A percentile compares a stretch with the other conserved stretches of the same genome.
These are phyloP conservation scores for Pelobates fuscus DNA, from an alignment of 2,113 vertebrate genomes.

Conservation along the genomic window DNA sequence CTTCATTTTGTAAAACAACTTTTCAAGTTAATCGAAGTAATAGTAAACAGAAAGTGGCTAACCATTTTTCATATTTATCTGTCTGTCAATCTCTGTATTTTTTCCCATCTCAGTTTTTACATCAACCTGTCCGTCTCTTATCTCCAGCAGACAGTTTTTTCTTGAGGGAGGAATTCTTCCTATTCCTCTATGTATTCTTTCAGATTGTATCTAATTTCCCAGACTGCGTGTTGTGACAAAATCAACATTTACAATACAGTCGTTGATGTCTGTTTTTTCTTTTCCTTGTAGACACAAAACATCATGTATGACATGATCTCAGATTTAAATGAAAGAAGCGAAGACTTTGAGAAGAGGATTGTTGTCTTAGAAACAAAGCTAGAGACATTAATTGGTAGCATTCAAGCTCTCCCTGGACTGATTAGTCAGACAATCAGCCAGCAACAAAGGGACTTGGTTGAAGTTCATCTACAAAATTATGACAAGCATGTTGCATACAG, in stretches of 20 bases:
- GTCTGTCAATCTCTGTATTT: too few species aligned
- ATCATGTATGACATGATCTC: conserved; percentile 99
- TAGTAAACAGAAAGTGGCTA: too few species aligned
- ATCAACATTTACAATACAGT: not conserved
- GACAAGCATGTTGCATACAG: conserved; percentile 80
- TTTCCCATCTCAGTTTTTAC: too few species aligned
- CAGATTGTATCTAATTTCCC: not conserved
- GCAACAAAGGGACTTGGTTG: conserved; percentile 92
- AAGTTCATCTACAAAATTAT: conserved; percentile 91
- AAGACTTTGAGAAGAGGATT: conserved; percentile 98
- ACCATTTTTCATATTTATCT: too few species aligned
- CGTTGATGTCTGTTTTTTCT: conserved; percentile 42
- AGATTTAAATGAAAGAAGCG: conserved; percentile 94
- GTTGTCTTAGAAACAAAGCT: conserved; percentile 92
- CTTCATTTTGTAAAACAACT: too few species aligned
- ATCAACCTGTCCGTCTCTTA: too few species aligned
- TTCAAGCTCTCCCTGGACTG: conserved; percentile 93
- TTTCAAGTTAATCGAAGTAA: too few species aligned
- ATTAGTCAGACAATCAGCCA: conserved; percentile 95
- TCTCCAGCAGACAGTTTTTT: too few species aligned
- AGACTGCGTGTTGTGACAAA: conserved; percentile 1
- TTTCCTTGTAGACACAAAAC: conserved; percentile 88
- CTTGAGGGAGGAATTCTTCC: not conserved
- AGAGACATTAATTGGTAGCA: conserved; percentile 92
- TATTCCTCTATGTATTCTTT: not conserved